Conservation (phyloP, 2,797 vertebrate species). For the Pelodytes ibericus region DNA sequence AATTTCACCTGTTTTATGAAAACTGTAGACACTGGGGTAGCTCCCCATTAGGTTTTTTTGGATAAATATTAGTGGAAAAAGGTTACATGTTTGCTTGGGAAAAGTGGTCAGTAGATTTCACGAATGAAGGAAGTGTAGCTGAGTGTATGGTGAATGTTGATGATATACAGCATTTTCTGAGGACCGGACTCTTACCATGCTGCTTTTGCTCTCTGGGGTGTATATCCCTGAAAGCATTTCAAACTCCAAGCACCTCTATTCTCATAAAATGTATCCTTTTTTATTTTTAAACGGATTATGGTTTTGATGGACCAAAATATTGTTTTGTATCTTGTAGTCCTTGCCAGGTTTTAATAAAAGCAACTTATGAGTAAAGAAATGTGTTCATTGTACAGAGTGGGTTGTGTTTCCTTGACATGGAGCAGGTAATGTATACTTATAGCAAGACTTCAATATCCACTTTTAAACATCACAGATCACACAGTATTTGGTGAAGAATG, state of each 20-base stretch:
- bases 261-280: slow-evolving; percentile 54
- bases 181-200: slow-evolving; percentile 44
- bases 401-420: no score
- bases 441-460: no score
- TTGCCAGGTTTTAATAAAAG: slow-evolving; percentile 96
- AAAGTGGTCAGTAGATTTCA: slow-evolving; percentile 52
- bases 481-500: no score
- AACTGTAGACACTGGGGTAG: background rate
- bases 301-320: slow-evolving; percentile 79
- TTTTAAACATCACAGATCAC: no score
- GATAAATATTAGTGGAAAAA: slow-evolving; percentile 14
- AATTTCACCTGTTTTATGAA: background rate
- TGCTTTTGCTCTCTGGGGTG: slow-evolving; percentile 44
- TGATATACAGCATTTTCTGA: slow-evolving; percentile 41
- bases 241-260: slow-evolving; percentile 46
- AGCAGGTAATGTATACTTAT: no score
- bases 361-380: slow-evolving; percentile 67
- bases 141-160: slow-evolving; percentile 36
- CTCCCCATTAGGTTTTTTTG: background rate
- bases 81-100: slow-evolving; percentile 33
- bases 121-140: slow-evolving; percentile 41
- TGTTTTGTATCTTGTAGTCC: slow-evolving; percentile 83
- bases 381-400: slow-evolving; percentile 8
- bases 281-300: slow-evolving; percentile 57
- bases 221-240: slow-evolving; percentile 14